phyloP scores from a whole-genome alignment of 2,888 invertebrate genomes.

The Tenthredo mesomela region DNA sequence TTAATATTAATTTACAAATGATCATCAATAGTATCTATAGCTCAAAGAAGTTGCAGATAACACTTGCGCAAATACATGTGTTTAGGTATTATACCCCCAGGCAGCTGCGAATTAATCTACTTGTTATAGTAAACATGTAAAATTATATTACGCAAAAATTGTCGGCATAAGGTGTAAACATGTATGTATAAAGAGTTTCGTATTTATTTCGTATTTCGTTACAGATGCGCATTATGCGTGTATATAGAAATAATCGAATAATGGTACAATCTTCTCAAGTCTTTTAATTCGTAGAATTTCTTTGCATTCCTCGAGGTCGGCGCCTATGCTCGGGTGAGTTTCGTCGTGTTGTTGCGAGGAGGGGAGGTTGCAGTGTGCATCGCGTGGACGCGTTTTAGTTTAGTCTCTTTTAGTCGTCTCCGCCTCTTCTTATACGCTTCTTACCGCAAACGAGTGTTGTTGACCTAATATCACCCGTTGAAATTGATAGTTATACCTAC shows the following conservation, averaged over 20 bases:
- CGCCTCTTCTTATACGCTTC: slow-evolving; percentile 40
- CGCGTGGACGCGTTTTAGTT: slow-evolving; percentile 54
- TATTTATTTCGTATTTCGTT: background rate
- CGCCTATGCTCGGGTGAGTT: slow-evolving; percentile 60
- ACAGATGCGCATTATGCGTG: background rate
- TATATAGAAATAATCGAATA: slow-evolving; percentile 1
- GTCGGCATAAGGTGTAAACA: background rate
- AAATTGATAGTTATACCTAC: background rate
- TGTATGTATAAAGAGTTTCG: background rate
- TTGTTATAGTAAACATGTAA: background rate
- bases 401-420: slow-evolving; percentile 52
- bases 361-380: slow-evolving; percentile 54
- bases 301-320: slow-evolving; percentile 59
- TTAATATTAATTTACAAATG: background rate
- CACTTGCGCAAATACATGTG: slow-evolving; percentile 34
- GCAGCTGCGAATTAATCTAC: background rate
- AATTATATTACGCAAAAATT: background rate
- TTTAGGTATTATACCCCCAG: background rate
- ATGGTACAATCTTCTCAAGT: slow-evolving; percentile 12
- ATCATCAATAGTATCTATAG: background rate
- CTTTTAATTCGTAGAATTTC: slow-evolving; percentile 45
- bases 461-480: slow-evolving; percentile 11
- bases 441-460: slow-evolving; percentile 46
- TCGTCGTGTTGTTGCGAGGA: slow-evolving; percentile 56
- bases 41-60: slow-evolving; percentile 3